Percentiles rank a stretch among this genome's conserved stretches.
These are phyloP conservation scores for Neopelma chrysocephalum DNA, from an alignment of 2,797 vertebrate genomes.

Conservation along the genomic window DNA sequence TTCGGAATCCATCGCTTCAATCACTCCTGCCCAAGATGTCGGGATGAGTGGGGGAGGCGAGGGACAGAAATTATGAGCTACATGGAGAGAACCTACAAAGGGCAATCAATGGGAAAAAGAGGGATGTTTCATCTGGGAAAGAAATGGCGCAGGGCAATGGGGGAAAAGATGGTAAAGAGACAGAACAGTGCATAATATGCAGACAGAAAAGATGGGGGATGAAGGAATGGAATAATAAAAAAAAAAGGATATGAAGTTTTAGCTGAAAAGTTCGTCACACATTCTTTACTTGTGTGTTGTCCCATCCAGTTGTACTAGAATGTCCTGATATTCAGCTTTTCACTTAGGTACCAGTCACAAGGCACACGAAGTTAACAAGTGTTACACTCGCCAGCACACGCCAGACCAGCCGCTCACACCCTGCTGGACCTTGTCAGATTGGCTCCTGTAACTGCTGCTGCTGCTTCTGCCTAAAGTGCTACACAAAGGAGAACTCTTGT, in stretches of 20 bases:
- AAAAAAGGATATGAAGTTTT: neutral
- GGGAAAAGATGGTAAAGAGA: neutral
- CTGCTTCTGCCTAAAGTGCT: neutral
- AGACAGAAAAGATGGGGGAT: neutral
- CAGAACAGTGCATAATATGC: neutral
- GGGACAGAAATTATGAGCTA: neutral
- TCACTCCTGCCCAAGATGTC: neutral
- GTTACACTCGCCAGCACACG: neutral
- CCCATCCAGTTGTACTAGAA: neutral
- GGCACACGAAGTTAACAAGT: neutral
- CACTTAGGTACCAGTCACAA: neutral
- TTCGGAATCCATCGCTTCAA: conserved; percentile 6
- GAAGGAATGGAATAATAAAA: neutral
- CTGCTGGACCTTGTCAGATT: neutral
- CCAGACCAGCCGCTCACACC: neutral
- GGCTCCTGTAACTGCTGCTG: neutral
- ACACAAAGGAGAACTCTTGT: neutral
- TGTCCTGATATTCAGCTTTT: neutral
- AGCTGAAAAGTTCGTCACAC: neutral
- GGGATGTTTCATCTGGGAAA: conserved; percentile 1
- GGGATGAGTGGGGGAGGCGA: neutral
- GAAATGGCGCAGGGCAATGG: neutral
- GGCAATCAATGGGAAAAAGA: neutral
- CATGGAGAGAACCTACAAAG: neutral
- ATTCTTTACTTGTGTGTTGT: neutral